Conservation (phyloP, 2,797 vertebrate genomes). For the Anguilla anguilla region DNA sequence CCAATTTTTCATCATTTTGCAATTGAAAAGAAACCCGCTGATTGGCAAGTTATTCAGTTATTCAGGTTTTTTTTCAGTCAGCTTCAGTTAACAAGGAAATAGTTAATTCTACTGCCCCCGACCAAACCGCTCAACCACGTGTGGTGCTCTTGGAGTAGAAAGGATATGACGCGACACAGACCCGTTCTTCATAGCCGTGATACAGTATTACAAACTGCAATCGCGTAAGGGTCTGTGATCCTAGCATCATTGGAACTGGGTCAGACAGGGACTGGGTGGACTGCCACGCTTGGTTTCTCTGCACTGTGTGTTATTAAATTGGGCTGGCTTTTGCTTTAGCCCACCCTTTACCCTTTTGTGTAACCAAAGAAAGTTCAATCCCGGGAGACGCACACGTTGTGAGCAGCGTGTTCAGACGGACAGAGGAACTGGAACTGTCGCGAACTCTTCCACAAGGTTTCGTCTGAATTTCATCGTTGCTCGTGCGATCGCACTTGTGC, state of each 20-base stretch:
- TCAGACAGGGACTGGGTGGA: conserved; percentile 6
- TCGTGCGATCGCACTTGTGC: neutral
- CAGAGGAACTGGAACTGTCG: neutral
- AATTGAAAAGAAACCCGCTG: neutral
- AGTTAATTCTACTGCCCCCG: neutral
- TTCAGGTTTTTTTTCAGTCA: neutral
- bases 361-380: neutral
- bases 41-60: neutral
- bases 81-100: neutral
- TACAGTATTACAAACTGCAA: conserved; percentile 11
- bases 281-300: neutral
- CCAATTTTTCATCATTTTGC: neutral
- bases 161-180: conserved; percentile 22
- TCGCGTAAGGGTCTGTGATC: neutral
- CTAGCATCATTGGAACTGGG: conserved; percentile 9
- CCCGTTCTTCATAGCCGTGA: conserved; percentile 10
- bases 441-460: neutral
- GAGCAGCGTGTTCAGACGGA: neutral
- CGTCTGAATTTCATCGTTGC: neutral
- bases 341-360: neutral
- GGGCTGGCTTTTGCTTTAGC: neutral
- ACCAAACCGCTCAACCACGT: neutral
- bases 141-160: conserved; percentile 8
- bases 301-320: neutral
- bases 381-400: neutral